Conservation (phyloP, 2,113 vertebrate species). For the Rissa tridactyla region DNA sequence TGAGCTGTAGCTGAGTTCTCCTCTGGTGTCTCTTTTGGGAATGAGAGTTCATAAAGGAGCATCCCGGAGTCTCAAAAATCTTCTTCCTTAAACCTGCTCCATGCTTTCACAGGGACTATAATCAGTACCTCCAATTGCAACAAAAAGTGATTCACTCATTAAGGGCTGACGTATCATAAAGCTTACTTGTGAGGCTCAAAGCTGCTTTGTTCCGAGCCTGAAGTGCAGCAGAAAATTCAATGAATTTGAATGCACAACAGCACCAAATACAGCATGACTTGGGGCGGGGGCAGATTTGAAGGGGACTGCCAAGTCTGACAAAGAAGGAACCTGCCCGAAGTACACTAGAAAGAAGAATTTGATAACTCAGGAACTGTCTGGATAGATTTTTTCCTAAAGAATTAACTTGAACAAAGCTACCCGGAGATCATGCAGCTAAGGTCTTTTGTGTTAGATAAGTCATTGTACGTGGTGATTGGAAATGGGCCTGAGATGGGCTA, state of each 20-base stretch:
- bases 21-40: not conserved
- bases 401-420: not conserved
- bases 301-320: not conserved
- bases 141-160: not conserved
- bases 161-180: not conserved
- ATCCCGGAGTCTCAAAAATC: not conserved
- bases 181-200: not conserved
- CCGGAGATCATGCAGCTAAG: not conserved
- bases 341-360: not conserved
- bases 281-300: not conserved
- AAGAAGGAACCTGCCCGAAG: not conserved
- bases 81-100: not conserved
- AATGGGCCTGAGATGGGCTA: not conserved
- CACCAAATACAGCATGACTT: not conserved
- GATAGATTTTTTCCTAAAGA: not conserved
- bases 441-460: not conserved
- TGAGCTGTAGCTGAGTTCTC: not conserved
- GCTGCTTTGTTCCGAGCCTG: not conserved
- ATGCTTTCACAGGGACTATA: not conserved
- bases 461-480: not conserved
- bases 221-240: not conserved
- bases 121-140: not conserved
- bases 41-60: not conserved
- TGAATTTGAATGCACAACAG: not conserved
- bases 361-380: not conserved